Percentiles rank a stretch among this genome's conserved stretches.
phyloP scores from a whole-genome alignment of 2,113 vertebrate species.

The Nematolebias whitei region DNA sequence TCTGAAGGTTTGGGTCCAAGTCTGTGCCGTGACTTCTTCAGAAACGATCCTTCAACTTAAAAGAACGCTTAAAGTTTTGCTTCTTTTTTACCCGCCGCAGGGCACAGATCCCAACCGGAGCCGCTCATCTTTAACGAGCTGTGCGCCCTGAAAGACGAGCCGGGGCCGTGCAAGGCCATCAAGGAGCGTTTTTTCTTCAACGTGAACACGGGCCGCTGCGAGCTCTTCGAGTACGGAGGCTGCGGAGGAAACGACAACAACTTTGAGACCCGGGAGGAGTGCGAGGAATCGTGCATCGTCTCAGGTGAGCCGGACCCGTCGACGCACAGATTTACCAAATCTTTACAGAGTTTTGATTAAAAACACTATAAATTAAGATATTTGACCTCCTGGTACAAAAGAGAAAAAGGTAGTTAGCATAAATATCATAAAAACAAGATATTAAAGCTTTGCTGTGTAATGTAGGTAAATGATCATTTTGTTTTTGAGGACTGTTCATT shows the following conservation, averaged over 20 bases:
- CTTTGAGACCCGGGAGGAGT: slow-evolving; percentile 83
- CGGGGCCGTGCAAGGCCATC: slow-evolving; percentile 87
- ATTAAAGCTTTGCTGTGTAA: neutral
- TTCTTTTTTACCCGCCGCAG: slow-evolving; percentile 19
- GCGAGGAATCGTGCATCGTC: slow-evolving; percentile 82
- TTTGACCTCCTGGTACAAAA: too few species aligned
- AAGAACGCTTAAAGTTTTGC: slow-evolving; percentile 33
- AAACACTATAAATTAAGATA: too few species aligned
- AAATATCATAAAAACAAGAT: neutral
- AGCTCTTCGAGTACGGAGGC: slow-evolving; percentile 89
- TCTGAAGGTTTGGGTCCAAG: slow-evolving; percentile 44
- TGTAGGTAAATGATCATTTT: slow-evolving; percentile 10
- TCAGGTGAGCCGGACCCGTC: too few species aligned
- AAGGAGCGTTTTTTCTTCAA: slow-evolving; percentile 84
- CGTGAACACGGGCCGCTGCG: slow-evolving; percentile 78
- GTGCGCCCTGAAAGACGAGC: slow-evolving; percentile 84
- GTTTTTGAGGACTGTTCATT: slow-evolving; percentile 41
- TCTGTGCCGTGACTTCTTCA: slow-evolving; percentile 42
- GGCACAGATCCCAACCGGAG: slow-evolving; percentile 47
- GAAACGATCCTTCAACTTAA: slow-evolving; percentile 4
- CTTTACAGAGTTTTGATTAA: neutral
- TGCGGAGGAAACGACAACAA: slow-evolving; percentile 92
- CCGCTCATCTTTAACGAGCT: slow-evolving; percentile 78
- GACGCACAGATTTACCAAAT: slow-evolving; percentile 15
- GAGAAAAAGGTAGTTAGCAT: too few species aligned